Evolutionary conservation across 2,888 invertebrate genomes (phyloP).

Genomic region (Tinea pellionella): DNA sequence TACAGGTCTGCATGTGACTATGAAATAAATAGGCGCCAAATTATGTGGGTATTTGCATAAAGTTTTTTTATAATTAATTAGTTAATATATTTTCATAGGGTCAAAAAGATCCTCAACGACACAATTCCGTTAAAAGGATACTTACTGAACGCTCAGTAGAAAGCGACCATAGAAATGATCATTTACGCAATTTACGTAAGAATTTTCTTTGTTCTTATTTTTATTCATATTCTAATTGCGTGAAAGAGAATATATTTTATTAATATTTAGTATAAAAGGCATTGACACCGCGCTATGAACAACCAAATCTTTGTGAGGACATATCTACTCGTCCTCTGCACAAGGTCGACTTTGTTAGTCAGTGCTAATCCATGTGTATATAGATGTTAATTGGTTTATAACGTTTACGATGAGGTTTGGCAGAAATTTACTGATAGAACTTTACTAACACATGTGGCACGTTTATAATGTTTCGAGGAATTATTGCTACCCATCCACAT

Average conservation of each 20-base stretch:
- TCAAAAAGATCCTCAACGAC: background rate
- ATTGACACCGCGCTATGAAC: background rate
- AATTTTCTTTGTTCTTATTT: background rate
- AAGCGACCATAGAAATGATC: background rate
- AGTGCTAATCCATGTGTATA: conserved; percentile 8
- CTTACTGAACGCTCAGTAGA: background rate
- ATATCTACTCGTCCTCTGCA: background rate
- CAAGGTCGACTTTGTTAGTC: conserved; percentile 10
- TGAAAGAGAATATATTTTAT: too few relatives aligned
- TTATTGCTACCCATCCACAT: background rate
- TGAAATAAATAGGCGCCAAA: background rate
- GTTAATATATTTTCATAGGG: background rate
- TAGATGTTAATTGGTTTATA: conserved; percentile 44
- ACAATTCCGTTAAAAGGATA: background rate
- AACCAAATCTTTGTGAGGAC: background rate
- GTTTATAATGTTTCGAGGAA: background rate
- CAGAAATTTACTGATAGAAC: background rate
- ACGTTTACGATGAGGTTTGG: conserved; percentile 17
- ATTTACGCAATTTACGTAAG: background rate
- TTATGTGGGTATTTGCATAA: background rate
- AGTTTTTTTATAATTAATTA: background rate
- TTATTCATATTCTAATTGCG: too few relatives aligned
- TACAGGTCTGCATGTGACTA: background rate
- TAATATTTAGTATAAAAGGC: too few relatives aligned
- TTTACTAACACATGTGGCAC: background rate